Conservation (phyloP, 2,797 vertebrate genomes). For the Falco cherrug region DNA sequence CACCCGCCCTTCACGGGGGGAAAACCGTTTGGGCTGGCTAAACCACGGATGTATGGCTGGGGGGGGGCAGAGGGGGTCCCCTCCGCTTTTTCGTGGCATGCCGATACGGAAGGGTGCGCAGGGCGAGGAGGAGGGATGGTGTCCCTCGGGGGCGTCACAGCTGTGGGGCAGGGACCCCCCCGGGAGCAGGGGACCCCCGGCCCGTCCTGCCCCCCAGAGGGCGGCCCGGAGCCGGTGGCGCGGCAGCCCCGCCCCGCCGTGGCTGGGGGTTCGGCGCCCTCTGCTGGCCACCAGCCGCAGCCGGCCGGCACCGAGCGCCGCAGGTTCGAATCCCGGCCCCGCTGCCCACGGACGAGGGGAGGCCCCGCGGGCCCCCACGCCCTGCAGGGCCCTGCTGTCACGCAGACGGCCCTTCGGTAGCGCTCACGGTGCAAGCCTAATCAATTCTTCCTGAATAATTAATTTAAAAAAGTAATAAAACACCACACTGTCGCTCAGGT, state of each 20-base stretch:
- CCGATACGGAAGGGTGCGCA: accelerated
- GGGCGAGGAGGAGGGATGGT: accelerated
- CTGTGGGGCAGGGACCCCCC: too few species aligned
- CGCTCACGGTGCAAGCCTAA: accelerated
- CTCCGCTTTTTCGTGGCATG: accelerated
- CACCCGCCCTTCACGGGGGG: not conserved
- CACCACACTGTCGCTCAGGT: accelerated
- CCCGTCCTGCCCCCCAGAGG: too few species aligned
- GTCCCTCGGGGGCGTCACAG: not conserved
- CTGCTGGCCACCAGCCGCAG: not conserved
- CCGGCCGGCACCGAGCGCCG: accelerated
- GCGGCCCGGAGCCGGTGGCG: not conserved
- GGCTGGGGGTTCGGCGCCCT: conserved; percentile 31
- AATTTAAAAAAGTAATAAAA: not conserved
- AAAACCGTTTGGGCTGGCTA: accelerated
- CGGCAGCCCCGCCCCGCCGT: not conserved
- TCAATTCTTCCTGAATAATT: not conserved
- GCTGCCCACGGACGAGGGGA: not conserved
- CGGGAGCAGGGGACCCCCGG: too few species aligned
- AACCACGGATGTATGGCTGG: not conserved
- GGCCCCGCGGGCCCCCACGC: too few species aligned
- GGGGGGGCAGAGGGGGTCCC: too few species aligned
- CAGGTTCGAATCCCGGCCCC: not conserved
- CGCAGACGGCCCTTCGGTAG: too few species aligned
- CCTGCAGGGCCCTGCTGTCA: not conserved